Conservation (phyloP, 2,888 invertebrate species). For the Caradrina kadenii region DNA sequence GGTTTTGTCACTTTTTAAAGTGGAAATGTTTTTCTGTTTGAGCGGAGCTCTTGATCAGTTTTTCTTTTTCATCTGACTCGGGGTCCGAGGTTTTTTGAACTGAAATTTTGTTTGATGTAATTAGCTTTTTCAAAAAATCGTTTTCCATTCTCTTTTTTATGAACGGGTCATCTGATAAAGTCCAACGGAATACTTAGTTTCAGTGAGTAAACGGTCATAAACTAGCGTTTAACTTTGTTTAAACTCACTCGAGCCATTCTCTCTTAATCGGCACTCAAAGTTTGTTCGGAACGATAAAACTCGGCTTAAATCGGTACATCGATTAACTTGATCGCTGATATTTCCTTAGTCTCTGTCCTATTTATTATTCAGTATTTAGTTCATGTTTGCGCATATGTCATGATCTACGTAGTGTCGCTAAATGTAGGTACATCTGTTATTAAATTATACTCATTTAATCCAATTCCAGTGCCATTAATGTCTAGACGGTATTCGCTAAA, state of each 20-base stretch:
- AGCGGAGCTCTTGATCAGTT: neutral
- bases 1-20: neutral
- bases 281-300: conserved; percentile 61
- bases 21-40: neutral
- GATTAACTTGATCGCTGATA: conserved; percentile 56
- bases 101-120: neutral
- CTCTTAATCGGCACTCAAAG: conserved; percentile 59
- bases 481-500: conserved; percentile 67
- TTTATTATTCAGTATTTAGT: conserved; percentile 47
- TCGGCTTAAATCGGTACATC: conserved; percentile 56
- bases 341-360: conserved; percentile 41
- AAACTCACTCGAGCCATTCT: conserved; percentile 58
- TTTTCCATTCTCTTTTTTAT: conserved; percentile 16
- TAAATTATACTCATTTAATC: conserved; percentile 51
- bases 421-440: conserved; percentile 47
- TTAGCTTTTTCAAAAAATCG: neutral
- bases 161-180: conserved; percentile 38
- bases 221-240: conserved; percentile 57
- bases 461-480: conserved; percentile 66
- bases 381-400: conserved; percentile 24
- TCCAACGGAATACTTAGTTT: conserved; percentile 24
- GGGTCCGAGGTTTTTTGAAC: neutral
- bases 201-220: conserved; percentile 50
- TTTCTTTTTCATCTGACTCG: neutral
- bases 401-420: conserved; percentile 18